These are phyloP conservation scores for Agrilus planipennis DNA, from an alignment of 1,140 invertebrate species.

Conservation along the genomic window DNA sequence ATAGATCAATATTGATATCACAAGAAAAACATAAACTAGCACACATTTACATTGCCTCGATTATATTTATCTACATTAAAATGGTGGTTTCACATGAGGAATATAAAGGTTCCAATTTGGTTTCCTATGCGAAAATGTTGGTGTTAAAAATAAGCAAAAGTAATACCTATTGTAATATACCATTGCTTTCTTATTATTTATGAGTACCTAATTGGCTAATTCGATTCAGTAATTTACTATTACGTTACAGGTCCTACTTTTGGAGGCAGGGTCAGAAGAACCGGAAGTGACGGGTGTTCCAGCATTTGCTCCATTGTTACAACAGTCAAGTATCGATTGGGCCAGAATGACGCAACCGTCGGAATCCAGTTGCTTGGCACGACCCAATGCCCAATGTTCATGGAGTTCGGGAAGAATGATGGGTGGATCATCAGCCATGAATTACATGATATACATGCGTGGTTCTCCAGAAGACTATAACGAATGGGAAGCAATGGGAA, in stretches of 20 bases:
- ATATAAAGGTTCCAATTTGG: too few species aligned
- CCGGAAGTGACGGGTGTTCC: constrained; percentile 55
- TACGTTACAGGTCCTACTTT: constrained; percentile 50
- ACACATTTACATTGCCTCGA: too few species aligned
- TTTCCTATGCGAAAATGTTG: too few species aligned
- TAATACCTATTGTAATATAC: too few species aligned
- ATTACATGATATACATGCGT: constrained; percentile 57
- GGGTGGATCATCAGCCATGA: constrained; percentile 46
- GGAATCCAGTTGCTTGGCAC: constrained; percentile 35
- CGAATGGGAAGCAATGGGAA: constrained; percentile 48
- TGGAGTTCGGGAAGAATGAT: constrained; percentile 41
- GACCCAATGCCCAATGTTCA: constrained; percentile 31
- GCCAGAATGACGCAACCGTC: constrained; percentile 43
- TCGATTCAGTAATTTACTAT: too few species aligned
- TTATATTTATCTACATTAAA: too few species aligned
- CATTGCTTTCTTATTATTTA: too few species aligned
- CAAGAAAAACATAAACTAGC: too few species aligned
- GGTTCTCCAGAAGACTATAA: constrained; percentile 53
- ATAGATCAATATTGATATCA: too few species aligned
- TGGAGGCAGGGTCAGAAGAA: constrained; percentile 69
- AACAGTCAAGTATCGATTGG: constrained; percentile 46
- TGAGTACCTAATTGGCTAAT: too few species aligned
- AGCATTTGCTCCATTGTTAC: constrained; percentile 44
- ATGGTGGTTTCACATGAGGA: too few species aligned
- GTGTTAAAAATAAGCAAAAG: too few species aligned